phyloP scores from a whole-genome alignment of 2,888 invertebrate genomes.

The Acheta domesticus region DNA sequence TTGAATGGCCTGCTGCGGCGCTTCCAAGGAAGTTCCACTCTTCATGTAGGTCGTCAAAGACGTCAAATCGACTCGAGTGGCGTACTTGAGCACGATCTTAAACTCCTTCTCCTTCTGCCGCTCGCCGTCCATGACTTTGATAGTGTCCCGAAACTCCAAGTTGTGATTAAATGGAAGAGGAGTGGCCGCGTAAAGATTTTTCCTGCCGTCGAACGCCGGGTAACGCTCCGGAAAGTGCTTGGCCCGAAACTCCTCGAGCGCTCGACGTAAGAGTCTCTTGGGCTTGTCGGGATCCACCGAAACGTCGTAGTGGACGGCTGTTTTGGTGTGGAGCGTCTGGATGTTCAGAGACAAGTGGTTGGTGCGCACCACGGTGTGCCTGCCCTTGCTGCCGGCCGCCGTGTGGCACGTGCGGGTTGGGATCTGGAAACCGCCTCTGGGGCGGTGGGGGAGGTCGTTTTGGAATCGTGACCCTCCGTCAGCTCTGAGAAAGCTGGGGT shows the following conservation, averaged over 20 bases:
- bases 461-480: neutral
- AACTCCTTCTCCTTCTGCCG: slow-evolving; percentile 44
- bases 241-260: slow-evolving; percentile 42
- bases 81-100: slow-evolving; percentile 55
- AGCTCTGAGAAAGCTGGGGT: neutral
- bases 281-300: slow-evolving; percentile 65
- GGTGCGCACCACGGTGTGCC: slow-evolving; percentile 52
- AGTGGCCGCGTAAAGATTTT: slow-evolving; percentile 56
- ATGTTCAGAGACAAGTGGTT: slow-evolving; percentile 64
- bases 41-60: slow-evolving; percentile 45
- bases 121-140: slow-evolving; percentile 47
- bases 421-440: neutral
- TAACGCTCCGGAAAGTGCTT: slow-evolving; percentile 48
- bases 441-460: neutral
- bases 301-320: slow-evolving; percentile 78
- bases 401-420: neutral
- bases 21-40: slow-evolving; percentile 46
- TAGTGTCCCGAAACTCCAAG: slow-evolving; percentile 38
- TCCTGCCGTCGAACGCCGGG: slow-evolving; percentile 72
- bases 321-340: slow-evolving; percentile 46
- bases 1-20: slow-evolving; percentile 63
- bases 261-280: slow-evolving; percentile 56
- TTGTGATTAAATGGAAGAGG: neutral
- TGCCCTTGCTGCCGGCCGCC: slow-evolving; percentile 48
- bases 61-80: slow-evolving; percentile 54